Percentiles rank a stretch among this genome's conserved stretches.
Conservation (phyloP, 2,113 vertebrate species). For the Phalacrocorax pelagicus region DNA sequence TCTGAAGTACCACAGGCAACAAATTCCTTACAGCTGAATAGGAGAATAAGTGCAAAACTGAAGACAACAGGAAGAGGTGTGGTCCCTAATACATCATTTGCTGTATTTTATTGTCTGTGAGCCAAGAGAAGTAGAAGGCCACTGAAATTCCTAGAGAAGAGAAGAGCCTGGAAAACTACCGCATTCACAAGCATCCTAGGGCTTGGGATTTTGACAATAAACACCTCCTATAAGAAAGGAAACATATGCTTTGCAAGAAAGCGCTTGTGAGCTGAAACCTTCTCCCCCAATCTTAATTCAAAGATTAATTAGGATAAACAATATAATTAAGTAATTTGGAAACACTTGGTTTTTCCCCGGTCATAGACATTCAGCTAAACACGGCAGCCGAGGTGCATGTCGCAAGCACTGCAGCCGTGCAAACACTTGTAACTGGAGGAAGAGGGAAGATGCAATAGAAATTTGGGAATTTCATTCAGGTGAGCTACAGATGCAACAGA, state of each 20-base stretch:
- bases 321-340: not conserved
- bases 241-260: not conserved
- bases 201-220: not conserved
- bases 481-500: not conserved
- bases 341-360: not conserved
- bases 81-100: slow-evolving; percentile 1
- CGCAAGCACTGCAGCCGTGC: not conserved
- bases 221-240: not conserved
- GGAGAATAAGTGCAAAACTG: not conserved
- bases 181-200: not conserved
- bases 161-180: not conserved
- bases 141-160: not conserved
- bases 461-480: not conserved
- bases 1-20: not conserved
- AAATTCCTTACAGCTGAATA: slow-evolving; percentile 11
- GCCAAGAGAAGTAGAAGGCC: slow-evolving; percentile 2
- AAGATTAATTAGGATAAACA: slow-evolving; percentile 17
- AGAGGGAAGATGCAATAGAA: not conserved
- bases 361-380: not conserved
- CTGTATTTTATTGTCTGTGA: not conserved
- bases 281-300: not conserved
- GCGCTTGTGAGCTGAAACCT: not conserved
- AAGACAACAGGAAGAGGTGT: slow-evolving; percentile 22
- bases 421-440: not conserved
- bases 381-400: not conserved